Base-by-base conservation (phyloP, 2,113 vertebrate species). In the Sander lucioperca region DNA sequence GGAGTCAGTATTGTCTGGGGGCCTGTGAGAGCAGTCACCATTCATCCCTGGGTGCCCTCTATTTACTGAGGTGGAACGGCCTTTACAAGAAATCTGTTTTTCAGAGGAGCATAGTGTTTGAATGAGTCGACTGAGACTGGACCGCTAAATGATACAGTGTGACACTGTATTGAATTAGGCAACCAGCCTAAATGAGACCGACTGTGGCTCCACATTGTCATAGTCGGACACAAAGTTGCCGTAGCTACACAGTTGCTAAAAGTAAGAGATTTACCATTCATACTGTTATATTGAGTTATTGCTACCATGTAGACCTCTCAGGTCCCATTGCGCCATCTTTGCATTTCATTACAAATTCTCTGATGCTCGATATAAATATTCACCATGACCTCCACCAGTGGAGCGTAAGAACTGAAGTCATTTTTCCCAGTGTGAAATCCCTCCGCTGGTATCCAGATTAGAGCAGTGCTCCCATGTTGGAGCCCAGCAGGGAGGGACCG, bases 1-100 rank as follows among this genome's bases (percentile, higher is more conserved):
- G 86, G 91, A 92, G 89, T 92, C 87, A 91, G 88, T 89, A 93
- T 95, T 95, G 92, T 96, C 77, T 90, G 81, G 84, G 75, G 83
- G 82, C 80, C 89, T 78, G 51, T 43, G 86, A 90, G 88, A 86
- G 91, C 86, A 91, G 89, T 84, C 86, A 39, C 86, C 82, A 94
- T 94, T 92, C 91, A 92, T 89, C 80, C 86, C 83, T 6, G 61
- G 90, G 78, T 83, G 89, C 90, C 90, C 91, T 90, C 89, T 89
- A 84, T 92, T 93, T 93, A 90, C 91, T 85, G 89, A 92, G 88
- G 91, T 92, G 93, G 89, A 93, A 92, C 85, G 39, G 86, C 80
- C 89, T 91, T 90, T 85, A 86, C 81, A 87, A 82, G 59, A 81
- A 91, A 89, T 91, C 85, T 88, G 90, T 93, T 92, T 91, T 89